Evolutionary conservation across 2,888 invertebrate species (phyloP).

Genomic region (Tineola bisselliella): DNA sequence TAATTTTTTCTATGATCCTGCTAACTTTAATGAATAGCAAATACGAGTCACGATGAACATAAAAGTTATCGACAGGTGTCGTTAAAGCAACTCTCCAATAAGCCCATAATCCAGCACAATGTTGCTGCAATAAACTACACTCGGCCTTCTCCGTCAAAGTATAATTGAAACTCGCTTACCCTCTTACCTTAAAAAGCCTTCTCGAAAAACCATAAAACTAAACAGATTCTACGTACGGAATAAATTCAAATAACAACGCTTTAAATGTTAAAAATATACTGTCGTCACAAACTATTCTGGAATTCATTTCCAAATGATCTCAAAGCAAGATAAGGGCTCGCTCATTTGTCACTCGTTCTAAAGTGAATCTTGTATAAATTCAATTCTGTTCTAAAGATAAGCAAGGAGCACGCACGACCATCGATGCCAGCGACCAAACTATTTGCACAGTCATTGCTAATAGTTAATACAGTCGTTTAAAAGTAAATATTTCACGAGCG

Average conservation of each 20-base stretch:
- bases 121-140: background rate
- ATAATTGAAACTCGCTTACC: conserved; percentile 10
- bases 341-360: conserved; percentile 11
- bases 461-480: conserved; percentile 5
- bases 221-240: background rate
- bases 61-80: background rate
- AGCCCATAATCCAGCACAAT: background rate
- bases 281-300: background rate
- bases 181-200: conserved; percentile 8
- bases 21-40: background rate
- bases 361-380: conserved; percentile 8
- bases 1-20: background rate
- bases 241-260: conserved; percentile 6
- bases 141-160: background rate
- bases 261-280: conserved; percentile 6
- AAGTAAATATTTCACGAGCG: background rate
- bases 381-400: background rate
- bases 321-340: conserved; percentile 3
- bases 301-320: conserved; percentile 5
- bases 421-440: background rate
- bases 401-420: background rate
- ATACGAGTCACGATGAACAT: background rate
- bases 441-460: conserved; percentile 9
- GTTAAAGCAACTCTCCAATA: background rate
- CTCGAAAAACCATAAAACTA: conserved; percentile 1